These are phyloP conservation scores for Trachymyrmex septentrionalis DNA, from an alignment of 1,140 invertebrate genomes.

Conservation along the genomic window DNA sequence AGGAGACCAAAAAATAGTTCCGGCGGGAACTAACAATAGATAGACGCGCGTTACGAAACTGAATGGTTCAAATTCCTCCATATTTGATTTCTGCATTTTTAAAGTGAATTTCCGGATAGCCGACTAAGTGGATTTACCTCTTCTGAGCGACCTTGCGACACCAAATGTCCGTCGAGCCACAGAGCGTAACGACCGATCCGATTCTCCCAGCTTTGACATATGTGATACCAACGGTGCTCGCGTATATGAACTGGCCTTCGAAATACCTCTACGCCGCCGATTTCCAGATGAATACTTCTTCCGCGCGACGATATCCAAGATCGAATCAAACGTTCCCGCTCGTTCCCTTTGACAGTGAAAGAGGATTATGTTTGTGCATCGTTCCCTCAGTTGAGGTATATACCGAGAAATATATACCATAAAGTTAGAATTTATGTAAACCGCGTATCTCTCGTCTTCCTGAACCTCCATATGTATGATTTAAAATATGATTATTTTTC, in stretches of 20 bases:
- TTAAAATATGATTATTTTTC: not conserved
- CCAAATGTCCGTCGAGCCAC: conserved; percentile 88
- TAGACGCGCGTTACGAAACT: not conserved
- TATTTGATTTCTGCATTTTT: not conserved
- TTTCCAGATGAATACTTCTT: conserved; percentile 87
- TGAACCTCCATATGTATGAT: not conserved
- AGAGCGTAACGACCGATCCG: conserved; percentile 88
- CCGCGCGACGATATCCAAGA: conserved; percentile 88
- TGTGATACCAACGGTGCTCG: conserved; percentile 89
- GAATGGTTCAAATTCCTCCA: not conserved
- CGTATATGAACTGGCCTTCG: conserved; percentile 83
- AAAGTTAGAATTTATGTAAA: conserved; percentile 38
- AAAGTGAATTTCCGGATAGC: not conserved
- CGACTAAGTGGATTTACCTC: conserved; percentile 80
- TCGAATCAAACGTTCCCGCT: conserved; percentile 87
- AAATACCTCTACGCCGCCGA: conserved; percentile 86
- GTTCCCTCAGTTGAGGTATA: not conserved
- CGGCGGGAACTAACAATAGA: not conserved
- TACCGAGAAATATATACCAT: not conserved
- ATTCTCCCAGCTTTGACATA: conserved; percentile 90
- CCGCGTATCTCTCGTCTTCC: not conserved
- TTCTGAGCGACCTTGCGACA: conserved; percentile 84
- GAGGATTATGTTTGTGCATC: conserved; percentile 45
- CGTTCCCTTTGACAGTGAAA: conserved; percentile 85
- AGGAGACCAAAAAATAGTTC: not conserved